Percentiles rank a stretch among this genome's conserved stretches.
Conservation (phyloP, 35 echinoderm and acorn worm genomes). For the Ophioderma brevispina region DNA sequence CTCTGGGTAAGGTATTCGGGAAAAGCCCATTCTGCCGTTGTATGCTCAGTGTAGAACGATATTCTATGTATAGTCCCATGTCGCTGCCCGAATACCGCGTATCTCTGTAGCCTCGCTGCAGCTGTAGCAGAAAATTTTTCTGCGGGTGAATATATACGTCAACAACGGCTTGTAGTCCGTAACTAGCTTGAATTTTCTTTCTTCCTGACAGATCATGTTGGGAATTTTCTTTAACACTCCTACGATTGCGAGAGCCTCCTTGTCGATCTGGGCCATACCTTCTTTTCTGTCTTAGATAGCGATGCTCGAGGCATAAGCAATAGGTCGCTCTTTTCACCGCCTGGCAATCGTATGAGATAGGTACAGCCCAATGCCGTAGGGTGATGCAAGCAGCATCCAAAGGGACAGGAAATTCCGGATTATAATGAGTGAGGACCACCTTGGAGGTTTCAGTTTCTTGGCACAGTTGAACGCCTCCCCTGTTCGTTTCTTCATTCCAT, state of each 20-base stretch:
- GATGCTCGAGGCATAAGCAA: slow-evolving; percentile 60
- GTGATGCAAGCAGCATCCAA: slow-evolving; percentile 69
- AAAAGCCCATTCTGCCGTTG: slow-evolving; percentile 33
- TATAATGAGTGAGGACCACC: slow-evolving; percentile 48
- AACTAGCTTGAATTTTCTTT: slow-evolving; percentile 43
- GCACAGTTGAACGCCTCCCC: slow-evolving; percentile 40
- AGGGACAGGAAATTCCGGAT: slow-evolving; percentile 34
- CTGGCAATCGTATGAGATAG: slow-evolving; percentile 22
- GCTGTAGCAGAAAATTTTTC: slow-evolving; percentile 18
- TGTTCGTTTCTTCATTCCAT: slow-evolving; percentile 5
- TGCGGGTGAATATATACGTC: slow-evolving; percentile 31
- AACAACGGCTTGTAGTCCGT: slow-evolving; percentile 69
- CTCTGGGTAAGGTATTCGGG: slow-evolving; percentile 16
- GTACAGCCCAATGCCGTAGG: slow-evolving; percentile 59
- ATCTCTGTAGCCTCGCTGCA: slow-evolving; percentile 27
- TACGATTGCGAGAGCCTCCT: slow-evolving; percentile 48
- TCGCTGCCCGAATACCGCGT: slow-evolving; percentile 23
- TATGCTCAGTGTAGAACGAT: slow-evolving; percentile 4
- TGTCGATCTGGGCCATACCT: slow-evolving; percentile 80
- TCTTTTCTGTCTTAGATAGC: slow-evolving; percentile 27
- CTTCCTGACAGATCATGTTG: slow-evolving; percentile 57
- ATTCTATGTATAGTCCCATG: slow-evolving; percentile 20
- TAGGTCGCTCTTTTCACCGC: slow-evolving; percentile 26
- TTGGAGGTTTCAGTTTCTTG: not conserved
- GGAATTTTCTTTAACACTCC: slow-evolving; percentile 50